A percentile compares a stretch with the other conserved stretches of the same genome.
phyloP scores from a whole-genome alignment of 2,888 invertebrate genomes.

The Pantelozetes paolii region DNA sequence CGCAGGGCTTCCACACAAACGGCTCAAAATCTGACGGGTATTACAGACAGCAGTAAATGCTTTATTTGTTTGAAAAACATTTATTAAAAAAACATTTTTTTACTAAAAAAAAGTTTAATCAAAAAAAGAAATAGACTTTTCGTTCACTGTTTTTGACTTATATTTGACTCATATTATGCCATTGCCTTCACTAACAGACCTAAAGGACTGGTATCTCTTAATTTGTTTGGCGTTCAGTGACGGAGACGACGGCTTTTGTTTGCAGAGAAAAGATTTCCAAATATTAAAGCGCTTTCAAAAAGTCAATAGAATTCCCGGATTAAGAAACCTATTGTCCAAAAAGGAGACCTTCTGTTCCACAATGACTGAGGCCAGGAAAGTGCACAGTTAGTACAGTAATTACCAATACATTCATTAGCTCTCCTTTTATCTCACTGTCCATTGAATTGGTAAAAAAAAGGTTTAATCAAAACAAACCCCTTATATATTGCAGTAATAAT shows the following conservation, averaged over 20 bases:
- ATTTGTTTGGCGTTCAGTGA: slow-evolving; percentile 47
- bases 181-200: slow-evolving; percentile 27
- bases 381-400: slow-evolving; percentile 44
- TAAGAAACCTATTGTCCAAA: slow-evolving; percentile 48
- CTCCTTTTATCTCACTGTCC: too few relatives aligned
- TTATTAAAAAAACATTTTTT: background rate
- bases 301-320: slow-evolving; percentile 49
- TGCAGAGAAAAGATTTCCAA: slow-evolving; percentile 45
- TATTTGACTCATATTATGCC: background rate
- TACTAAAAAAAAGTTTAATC: background rate
- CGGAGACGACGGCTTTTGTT: slow-evolving; percentile 46
- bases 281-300: slow-evolving; percentile 43
- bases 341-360: slow-evolving; percentile 49
- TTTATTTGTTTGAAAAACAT: background rate
- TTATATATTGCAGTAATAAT: slow-evolving; percentile 12
- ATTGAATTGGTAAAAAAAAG: background rate
- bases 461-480: background rate
- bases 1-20: slow-evolving; percentile 19
- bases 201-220: slow-evolving; percentile 47
- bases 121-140: background rate
- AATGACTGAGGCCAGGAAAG: slow-evolving; percentile 45
- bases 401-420: background rate
- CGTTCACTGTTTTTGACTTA: background rate
- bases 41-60: background rate
- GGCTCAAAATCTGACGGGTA: slow-evolving; percentile 24